These are phyloP conservation scores for Lithobates sylvaticus DNA, from an alignment of 2,797 vertebrate genomes.

Conservation along the genomic window DNA sequence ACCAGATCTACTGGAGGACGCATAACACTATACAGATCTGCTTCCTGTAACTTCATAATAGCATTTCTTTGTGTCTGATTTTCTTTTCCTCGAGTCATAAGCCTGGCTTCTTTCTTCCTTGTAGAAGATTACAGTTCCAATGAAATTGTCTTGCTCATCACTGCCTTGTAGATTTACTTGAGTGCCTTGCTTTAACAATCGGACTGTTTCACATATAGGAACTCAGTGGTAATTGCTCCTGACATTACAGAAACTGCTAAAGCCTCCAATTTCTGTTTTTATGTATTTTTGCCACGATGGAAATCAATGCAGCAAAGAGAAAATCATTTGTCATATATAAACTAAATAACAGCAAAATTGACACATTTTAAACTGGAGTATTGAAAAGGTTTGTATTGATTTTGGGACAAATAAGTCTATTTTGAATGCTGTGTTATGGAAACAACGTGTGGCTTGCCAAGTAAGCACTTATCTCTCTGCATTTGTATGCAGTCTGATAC, in stretches of 20 bases:
- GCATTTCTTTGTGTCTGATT: slow-evolving; percentile 41
- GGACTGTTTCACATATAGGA: slow-evolving; percentile 65
- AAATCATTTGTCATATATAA: slow-evolving; percentile 72
- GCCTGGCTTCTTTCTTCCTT: slow-evolving; percentile 53
- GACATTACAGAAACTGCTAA: slow-evolving; percentile 63
- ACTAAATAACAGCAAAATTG: slow-evolving; percentile 70
- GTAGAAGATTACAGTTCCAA: not conserved
- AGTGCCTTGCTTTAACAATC: slow-evolving; percentile 65
- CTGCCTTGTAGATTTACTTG: slow-evolving; percentile 65
- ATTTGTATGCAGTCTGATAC: slow-evolving; percentile 57
- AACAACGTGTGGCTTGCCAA: slow-evolving; percentile 72
- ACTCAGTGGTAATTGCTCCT: slow-evolving; percentile 65
- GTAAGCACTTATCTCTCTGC: slow-evolving; percentile 58
- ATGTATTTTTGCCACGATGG: slow-evolving; percentile 71
- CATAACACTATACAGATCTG: slow-evolving; percentile 64
- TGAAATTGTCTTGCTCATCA: slow-evolving; percentile 57
- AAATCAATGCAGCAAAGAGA: slow-evolving; percentile 72
- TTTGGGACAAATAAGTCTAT: slow-evolving; percentile 70
- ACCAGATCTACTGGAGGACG: slow-evolving; percentile 37
- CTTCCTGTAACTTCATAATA: slow-evolving; percentile 69
- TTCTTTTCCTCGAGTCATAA: slow-evolving; percentile 46
- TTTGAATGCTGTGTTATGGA: slow-evolving; percentile 68
- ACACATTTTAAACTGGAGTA: slow-evolving; percentile 70
- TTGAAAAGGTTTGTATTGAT: slow-evolving; percentile 71
- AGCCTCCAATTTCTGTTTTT: slow-evolving; percentile 72